Percentiles rank a stretch among this genome's conserved stretches.
Conservation (phyloP, 2,113 vertebrate species). For the Cavia porcellus region DNA sequence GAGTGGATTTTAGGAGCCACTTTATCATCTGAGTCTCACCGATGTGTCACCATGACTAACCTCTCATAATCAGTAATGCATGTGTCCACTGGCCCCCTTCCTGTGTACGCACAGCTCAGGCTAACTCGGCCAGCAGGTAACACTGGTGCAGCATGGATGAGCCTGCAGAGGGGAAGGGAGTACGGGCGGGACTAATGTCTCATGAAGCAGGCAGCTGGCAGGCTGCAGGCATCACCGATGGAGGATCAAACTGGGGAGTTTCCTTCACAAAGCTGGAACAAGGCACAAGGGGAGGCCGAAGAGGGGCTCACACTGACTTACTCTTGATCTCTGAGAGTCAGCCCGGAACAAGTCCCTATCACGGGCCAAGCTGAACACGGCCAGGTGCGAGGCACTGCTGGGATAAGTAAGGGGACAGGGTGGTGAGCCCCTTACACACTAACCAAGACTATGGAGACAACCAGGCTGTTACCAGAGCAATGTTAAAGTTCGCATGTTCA, state of each 20-base stretch:
- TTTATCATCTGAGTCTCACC: slow-evolving; percentile 59
- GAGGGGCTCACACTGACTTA: neutral
- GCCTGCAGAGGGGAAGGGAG: neutral
- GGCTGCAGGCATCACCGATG: neutral
- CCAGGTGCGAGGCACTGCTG: neutral
- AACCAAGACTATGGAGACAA: neutral
- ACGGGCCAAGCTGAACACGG: neutral
- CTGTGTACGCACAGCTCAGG: slow-evolving; percentile 55
- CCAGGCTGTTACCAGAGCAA: neutral
- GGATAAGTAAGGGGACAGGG: neutral
- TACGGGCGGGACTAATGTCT: neutral
- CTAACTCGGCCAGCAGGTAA: neutral
- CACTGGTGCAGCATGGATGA: neutral
- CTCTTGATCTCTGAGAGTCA: neutral
- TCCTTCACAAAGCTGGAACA: neutral
- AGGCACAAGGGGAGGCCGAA: neutral
- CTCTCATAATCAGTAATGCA: slow-evolving; percentile 55
- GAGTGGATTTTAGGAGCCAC: slow-evolving; percentile 28
- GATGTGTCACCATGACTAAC: slow-evolving; percentile 76
- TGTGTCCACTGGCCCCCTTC: slow-evolving; percentile 60
- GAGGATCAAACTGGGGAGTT: neutral
- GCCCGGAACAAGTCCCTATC: neutral
- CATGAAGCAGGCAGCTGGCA: neutral
- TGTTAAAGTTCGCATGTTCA: too few species aligned
- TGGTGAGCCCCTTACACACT: neutral